Percentiles rank a stretch among this genome's conserved stretches.
phyloP scores from a whole-genome alignment of 2,113 vertebrate genomes.

The Passer domesticus region DNA sequence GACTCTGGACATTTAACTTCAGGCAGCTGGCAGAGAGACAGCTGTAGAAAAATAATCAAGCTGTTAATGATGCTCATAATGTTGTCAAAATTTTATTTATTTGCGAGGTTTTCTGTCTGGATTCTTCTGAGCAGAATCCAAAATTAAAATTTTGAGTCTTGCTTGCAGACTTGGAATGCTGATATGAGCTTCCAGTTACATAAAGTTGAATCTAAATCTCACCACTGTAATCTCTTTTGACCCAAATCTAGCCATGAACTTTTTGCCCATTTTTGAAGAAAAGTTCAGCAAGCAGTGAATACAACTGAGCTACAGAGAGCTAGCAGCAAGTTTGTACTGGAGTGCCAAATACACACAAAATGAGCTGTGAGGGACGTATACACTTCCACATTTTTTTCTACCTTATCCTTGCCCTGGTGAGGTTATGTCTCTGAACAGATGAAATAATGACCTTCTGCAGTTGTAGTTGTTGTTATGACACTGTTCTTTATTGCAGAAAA shows the following conservation, averaged over 20 bases:
- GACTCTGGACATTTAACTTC: not conserved
- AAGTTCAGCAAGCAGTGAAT: not conserved
- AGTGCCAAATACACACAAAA: not conserved
- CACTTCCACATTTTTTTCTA: not conserved
- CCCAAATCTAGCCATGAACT: not conserved
- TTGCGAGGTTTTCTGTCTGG: not conserved
- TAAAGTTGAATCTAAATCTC: not conserved
- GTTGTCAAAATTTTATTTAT: not conserved
- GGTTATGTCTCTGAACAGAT: not conserved
- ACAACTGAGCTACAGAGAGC: not conserved
- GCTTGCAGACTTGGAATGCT: not conserved
- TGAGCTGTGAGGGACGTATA: accelerated
- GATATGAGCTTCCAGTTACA: not conserved
- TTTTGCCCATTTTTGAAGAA: not conserved
- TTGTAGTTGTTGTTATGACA: not conserved
- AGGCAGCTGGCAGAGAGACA: not conserved
- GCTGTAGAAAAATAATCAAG: not conserved
- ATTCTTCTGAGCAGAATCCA: not conserved
- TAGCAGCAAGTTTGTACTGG: not conserved
- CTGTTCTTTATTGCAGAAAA: not conserved
- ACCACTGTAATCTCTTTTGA: not conserved
- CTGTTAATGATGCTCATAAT: not conserved
- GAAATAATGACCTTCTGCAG: not conserved
- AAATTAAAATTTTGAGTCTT: not conserved
- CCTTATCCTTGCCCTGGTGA: not conserved